A percentile compares a stretch with the other conserved stretches of the same genome.
phyloP scores from a whole-genome alignment of 2,113 vertebrate genomes.

The Scomber japonicus region DNA sequence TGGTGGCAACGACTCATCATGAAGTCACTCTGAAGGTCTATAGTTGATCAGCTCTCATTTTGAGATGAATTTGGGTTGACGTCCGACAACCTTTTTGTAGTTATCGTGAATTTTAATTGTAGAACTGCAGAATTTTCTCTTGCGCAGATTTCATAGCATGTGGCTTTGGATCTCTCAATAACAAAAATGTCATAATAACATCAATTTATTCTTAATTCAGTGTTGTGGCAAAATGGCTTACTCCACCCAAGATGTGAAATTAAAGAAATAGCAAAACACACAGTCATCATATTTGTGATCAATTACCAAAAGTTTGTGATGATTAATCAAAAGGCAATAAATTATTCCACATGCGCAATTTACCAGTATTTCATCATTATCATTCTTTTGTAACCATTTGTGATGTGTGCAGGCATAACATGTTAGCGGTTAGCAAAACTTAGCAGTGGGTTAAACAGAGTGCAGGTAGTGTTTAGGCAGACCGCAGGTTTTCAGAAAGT shows the following conservation, averaged over 20 bases:
- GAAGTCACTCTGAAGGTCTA: neutral
- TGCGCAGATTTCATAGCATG: neutral
- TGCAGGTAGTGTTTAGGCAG: conserved; percentile 71
- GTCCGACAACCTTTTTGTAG: neutral
- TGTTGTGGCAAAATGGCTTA: neutral
- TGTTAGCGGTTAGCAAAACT: conserved; percentile 70
- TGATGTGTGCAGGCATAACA: conserved; percentile 59
- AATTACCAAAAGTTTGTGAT: conserved; percentile 1
- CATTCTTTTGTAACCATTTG: conserved; percentile 38
- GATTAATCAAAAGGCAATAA: neutral
- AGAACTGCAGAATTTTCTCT: neutral
- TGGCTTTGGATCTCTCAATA: neutral
- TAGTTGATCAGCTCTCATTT: neutral
- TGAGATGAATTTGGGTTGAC: neutral
- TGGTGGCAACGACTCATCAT: neutral
- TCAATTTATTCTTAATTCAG: neutral
- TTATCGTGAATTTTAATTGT: neutral
- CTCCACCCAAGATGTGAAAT: neutral
- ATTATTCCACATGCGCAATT: conserved; percentile 46
- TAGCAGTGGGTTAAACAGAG: conserved; percentile 65
- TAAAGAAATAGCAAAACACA: neutral
- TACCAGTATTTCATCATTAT: conserved; percentile 28
- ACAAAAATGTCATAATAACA: too few relatives aligned
- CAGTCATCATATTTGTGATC: conserved; percentile 28
- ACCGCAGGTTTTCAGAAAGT: conserved; percentile 68